Evolutionary conservation across 2,888 invertebrate species (phyloP), one percentile per base, ranked within the genome.

Genomic region (Limnephilus rhombicus): DNA sequence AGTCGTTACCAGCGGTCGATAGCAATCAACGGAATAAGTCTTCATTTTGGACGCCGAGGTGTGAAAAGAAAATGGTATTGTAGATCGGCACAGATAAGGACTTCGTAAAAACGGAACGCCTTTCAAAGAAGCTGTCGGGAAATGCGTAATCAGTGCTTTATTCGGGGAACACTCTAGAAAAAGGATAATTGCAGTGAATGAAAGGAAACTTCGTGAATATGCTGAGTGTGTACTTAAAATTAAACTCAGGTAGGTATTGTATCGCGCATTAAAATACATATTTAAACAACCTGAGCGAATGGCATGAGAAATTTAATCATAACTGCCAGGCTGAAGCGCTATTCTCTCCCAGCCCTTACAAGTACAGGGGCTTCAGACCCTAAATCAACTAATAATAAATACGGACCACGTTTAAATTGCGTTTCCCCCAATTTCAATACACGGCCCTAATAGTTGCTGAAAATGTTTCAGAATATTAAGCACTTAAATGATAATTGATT

Each of bases 1-100:
- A 92, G 92, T 91, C 92, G 90, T 92, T 89, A 89, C 91, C 82
- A 90, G 90, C 86, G 90, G 88, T 83, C 88, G 91, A 91, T 91
- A 91, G 86, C 81, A 83, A 89, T 92, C 92, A 86, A 80, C 85
- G 68, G 92, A 92, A 92, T 90, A 92, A 92, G 89, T 85, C 85
- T 92, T 89, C 82, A 88, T 88, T 85, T 90, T 34, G 91, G 82
- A 91, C 45, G 85, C 80, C 82, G 53, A 91, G 91, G 91, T 88
- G 88, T 91, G 89, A 91, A 91, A 89, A 37, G 80, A 82, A 82
- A 87, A 82, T 89, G 49, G 80, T 18, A 68, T 87, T 87, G 87
- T 87, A 91, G 91, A 91, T 91, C 89, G 91, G 83, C 80, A 9
- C 12, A 82, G 91, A 91, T 91, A 85, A 41, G 80, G 85, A 7